phyloP scores from a whole-genome alignment of 2,797 vertebrate genomes.

The Pyrocephalus nanus region DNA sequence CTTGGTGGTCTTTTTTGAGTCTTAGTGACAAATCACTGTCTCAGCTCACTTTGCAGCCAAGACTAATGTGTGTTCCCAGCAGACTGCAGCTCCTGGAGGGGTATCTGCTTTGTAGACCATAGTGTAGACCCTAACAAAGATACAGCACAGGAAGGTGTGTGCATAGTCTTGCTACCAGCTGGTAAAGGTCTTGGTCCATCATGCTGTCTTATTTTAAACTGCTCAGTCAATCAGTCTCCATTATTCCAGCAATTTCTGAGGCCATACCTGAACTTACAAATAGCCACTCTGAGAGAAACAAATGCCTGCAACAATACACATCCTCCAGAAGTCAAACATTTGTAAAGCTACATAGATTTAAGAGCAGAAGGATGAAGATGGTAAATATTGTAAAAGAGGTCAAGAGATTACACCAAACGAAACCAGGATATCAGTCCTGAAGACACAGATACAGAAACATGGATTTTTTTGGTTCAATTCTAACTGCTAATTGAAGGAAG shows the following conservation, averaged over 20 bases:
- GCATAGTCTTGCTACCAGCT: background rate
- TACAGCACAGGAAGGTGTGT: background rate
- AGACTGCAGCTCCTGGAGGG: background rate
- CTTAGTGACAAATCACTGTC: background rate
- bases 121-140: background rate
- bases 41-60: background rate
- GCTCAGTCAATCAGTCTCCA: background rate
- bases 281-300: background rate
- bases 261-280: background rate
- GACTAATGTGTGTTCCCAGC: fast-evolving
- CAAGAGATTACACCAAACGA: background rate
- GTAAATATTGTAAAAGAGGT: background rate
- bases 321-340: background rate
- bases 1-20: background rate
- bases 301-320: background rate
- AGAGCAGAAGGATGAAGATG: background rate
- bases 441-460: background rate
- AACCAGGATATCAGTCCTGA: background rate
- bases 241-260: background rate
- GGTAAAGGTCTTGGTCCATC: background rate
- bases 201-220: background rate
- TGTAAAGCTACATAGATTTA: background rate
- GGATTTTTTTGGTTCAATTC: fast-evolving
- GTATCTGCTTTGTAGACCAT: background rate
- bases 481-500: background rate